A percentile compares a stretch with the other conserved stretches of the same genome.
These are phyloP conservation scores for Damaliscus lunatus DNA, from an alignment of 2,113 vertebrate species.

Conservation along the genomic window DNA sequence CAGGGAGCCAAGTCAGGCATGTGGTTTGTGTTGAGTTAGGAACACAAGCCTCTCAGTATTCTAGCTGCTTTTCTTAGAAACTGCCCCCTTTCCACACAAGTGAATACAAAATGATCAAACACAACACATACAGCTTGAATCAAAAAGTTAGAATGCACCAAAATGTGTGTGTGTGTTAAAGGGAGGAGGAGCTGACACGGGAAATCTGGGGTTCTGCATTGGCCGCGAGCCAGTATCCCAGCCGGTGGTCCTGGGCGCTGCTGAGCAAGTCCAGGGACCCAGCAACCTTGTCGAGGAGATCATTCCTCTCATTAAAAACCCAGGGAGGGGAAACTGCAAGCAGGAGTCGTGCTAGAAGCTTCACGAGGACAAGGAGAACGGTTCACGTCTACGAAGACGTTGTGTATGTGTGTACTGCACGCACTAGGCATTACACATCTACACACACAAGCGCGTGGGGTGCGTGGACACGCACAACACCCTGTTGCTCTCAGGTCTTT, in stretches of 20 bases:
- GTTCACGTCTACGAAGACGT: background rate
- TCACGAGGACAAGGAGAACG: background rate
- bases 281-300: background rate
- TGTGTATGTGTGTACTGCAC: accelerated
- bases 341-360: background rate
- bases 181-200: accelerated
- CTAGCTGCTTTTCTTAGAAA: constrained; percentile 40
- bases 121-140: background rate
- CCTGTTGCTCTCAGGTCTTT: background rate
- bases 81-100: background rate
- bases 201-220: too few relatives aligned
- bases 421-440: accelerated
- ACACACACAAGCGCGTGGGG: accelerated
- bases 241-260: accelerated
- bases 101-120: constrained; percentile 6
- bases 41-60: constrained; percentile 24
- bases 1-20: constrained; percentile 24
- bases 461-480: background rate
- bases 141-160: background rate
- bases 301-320: background rate
- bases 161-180: background rate
- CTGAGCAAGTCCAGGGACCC: background rate
- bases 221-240: background rate
- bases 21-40: constrained; percentile 35
- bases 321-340: background rate